Percentiles rank a stretch among this genome's conserved stretches.
Conservation (phyloP, 2,113 vertebrate genomes). For the Prinia subflava region DNA sequence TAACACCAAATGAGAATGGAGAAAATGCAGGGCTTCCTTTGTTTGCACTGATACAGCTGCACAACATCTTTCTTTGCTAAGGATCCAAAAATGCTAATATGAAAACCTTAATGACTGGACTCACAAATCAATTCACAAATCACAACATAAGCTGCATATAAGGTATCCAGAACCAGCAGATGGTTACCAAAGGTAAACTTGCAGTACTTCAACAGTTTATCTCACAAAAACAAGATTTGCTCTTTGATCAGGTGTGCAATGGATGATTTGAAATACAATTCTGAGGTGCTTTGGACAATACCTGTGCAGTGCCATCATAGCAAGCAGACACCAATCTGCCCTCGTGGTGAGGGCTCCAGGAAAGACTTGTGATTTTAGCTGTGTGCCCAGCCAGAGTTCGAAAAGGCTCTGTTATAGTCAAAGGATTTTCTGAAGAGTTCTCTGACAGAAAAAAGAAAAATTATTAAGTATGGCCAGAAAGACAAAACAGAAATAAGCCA, state of each 20-base stretch:
- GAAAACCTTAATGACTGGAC: background rate
- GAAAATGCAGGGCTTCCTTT: background rate
- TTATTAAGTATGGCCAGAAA: background rate
- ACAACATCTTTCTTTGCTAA: background rate
- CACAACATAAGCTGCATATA: background rate
- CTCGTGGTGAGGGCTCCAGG: slow-evolving; percentile 93
- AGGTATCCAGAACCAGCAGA: background rate
- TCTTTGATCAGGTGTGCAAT: background rate
- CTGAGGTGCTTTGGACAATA: slow-evolving; percentile 10
- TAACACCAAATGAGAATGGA: background rate
- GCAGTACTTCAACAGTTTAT: background rate
- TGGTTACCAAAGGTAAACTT: background rate
- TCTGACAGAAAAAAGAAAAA: slow-evolving; percentile 70
- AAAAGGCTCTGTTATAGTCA: slow-evolving; percentile 85
- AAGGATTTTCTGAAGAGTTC: slow-evolving; percentile 72
- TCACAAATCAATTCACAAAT: background rate
- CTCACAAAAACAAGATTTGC: background rate
- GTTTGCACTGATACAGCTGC: background rate
- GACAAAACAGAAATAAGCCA: background rate
- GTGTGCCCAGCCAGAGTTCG: slow-evolving; percentile 90
- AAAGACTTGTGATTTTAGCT: slow-evolving; percentile 87
- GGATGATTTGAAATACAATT: background rate
- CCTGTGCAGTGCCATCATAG: slow-evolving; percentile 95
- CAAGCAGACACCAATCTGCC: slow-evolving; percentile 85
- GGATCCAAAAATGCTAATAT: background rate